Evolutionary conservation across 2,797 vertebrate species (phyloP).

Genomic region (Siniperca scherzeri): DNA sequence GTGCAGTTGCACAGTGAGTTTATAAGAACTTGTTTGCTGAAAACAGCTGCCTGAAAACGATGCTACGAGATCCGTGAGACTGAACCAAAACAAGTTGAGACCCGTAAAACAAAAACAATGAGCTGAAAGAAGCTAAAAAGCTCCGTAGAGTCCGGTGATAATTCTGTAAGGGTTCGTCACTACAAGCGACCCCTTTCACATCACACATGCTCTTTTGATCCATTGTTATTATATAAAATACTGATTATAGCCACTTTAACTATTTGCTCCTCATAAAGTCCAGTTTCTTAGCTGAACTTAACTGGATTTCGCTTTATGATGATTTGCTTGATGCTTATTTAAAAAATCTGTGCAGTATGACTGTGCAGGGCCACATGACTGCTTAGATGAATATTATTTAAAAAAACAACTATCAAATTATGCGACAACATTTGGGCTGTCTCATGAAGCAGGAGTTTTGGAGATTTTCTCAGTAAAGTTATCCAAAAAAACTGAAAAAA

Average conservation of each 20-base stretch:
- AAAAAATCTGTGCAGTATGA: not conserved
- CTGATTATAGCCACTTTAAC: not conserved
- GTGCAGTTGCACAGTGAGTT: not conserved
- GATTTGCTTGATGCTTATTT: not conserved
- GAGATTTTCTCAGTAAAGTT: not conserved
- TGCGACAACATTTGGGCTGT: not conserved
- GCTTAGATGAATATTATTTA: not conserved
- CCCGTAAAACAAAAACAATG: not conserved
- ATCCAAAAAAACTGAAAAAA: not conserved
- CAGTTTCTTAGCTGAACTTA: not conserved
- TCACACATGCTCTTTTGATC: not conserved
- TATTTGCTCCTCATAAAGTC: not conserved
- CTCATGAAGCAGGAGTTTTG: not conserved
- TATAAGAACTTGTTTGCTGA: too few species aligned
- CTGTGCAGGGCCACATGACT: too few species aligned
- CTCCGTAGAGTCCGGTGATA: not conserved
- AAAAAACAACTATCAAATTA: not conserved
- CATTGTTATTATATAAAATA: not conserved
- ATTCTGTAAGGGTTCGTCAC: not conserved
- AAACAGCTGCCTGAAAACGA: not conserved
- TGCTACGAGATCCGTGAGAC: not conserved
- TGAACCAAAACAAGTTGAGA: not conserved
- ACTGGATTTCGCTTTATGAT: not conserved
- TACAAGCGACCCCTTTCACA: not conserved
- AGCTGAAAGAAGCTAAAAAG: not conserved